Evolutionary conservation across 2,888 invertebrate species (phyloP), one percentile per base, ranked within the genome.

Genomic region (Trichopoda pennipes): DNA sequence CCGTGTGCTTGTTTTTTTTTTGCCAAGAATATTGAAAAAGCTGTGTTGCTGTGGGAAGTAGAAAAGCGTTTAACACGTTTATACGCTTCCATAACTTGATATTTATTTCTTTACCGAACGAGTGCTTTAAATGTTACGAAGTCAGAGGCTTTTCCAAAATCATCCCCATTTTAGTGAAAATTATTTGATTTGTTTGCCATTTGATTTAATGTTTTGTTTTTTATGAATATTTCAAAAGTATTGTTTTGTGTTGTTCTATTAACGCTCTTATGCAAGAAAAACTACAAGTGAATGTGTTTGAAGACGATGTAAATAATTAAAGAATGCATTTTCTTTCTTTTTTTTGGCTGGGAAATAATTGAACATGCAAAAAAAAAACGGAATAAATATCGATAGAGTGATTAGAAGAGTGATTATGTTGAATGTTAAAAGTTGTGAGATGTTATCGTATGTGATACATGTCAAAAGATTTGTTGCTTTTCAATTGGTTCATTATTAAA

Each of bases 151-250:
- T 63, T 75, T 66, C 60, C 58, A 21, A 61, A 68, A 66, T 73
- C 82, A 75, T 72, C 82, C 82, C 82, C 56, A 68, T 68, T 68
- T 16, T n/a, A 4, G 28, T 38, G 47, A 38, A 68, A 77, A 79
- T 79, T 75, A 79, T 79, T 79, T 68, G 75, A 79, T 79, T 79
- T 68, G 75, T 76, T 82, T 79, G 75, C 75, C 70, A 79, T 81
- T 79, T 75, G 75, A 79, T 82, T 77, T 77, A 60, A 75, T 77
- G 38, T 60, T 49, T 74, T 69, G n/a, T n/a, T n/a, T n/a, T 35
- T 16, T 51, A n/a, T 49, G n/a, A 51, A 58, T 68, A 56, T 61
- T 49, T 66, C 21, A 38, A 66, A 76, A 16, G 47, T 56, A 66
- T 81, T 77, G 61, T 38, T 75, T 47, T 69, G 28, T 60, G 1